Percentiles rank a stretch among this genome's conserved stretches.
These are phyloP conservation scores for Arion vulgaris DNA, from an alignment of 1,140 invertebrate species.

Conservation along the genomic window DNA sequence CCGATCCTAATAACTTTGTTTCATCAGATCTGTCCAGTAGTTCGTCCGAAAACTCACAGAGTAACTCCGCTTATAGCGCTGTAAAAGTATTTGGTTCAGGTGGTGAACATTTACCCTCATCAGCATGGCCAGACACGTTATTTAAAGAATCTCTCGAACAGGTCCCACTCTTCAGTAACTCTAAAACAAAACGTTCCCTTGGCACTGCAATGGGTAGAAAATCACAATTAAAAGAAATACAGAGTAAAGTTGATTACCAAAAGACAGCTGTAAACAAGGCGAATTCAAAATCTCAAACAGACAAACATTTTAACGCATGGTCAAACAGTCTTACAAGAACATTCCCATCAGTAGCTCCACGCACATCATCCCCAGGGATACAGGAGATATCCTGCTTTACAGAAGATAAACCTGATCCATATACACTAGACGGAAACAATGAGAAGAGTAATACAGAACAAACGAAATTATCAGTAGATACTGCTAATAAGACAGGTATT, in stretches of 20 bases:
- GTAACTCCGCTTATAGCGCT: background rate
- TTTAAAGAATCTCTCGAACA: background rate
- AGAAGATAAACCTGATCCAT: background rate
- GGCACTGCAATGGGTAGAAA: background rate
- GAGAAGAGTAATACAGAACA: too few species aligned
- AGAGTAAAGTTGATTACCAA: background rate
- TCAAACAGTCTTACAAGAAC: background rate
- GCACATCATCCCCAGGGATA: background rate
- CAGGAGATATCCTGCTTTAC: background rate
- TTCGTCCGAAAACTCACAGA: background rate
- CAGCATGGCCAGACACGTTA: background rate
- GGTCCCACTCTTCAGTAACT: too few species aligned
- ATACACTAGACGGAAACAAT: background rate
- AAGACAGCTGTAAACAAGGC: background rate
- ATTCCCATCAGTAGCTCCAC: background rate
- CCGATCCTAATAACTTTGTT: constrained; percentile 25
- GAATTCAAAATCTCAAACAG: background rate
- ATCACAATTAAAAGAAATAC: too few species aligned
- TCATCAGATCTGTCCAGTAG: constrained; percentile 6
- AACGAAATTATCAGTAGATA: too few species aligned
- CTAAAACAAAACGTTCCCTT: background rate
- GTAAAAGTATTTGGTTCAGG: background rate
- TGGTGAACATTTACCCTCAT: background rate
- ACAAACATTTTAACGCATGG: background rate
- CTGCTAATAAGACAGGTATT: too few species aligned